phyloP scores from a whole-genome alignment of 2,888 invertebrate genomes.

The Noctua fimbriata region DNA sequence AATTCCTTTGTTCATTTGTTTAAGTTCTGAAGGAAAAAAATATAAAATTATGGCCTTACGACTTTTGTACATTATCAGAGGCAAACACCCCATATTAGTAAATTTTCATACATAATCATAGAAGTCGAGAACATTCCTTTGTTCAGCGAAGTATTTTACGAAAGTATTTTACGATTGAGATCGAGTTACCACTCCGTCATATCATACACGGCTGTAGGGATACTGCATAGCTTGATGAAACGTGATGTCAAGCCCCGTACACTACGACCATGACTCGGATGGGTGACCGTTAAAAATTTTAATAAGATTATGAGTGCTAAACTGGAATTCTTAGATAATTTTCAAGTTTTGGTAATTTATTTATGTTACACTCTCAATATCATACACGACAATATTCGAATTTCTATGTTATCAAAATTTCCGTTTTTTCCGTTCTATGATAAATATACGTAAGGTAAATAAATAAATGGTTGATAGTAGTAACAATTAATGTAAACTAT shows the following conservation, averaged over 20 bases:
- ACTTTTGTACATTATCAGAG: background rate
- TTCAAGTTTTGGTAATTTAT: too few species aligned
- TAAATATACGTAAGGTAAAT: background rate
- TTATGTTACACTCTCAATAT: too few species aligned
- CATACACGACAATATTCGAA: background rate
- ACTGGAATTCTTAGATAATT: too few species aligned
- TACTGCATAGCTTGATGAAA: background rate
- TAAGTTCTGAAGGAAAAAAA: background rate
- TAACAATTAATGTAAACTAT: background rate
- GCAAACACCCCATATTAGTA: background rate
- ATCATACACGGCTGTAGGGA: background rate
- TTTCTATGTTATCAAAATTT: background rate
- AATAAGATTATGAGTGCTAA: too few species aligned
- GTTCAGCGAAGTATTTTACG: conserved; percentile 1
- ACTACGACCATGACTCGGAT: background rate
- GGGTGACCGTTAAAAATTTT: background rate
- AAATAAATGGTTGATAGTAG: background rate
- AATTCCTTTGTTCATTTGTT: conserved; percentile 9
- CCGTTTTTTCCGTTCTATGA: background rate
- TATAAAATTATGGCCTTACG: too few species aligned
- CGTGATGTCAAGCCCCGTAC: background rate
- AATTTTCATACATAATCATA: background rate
- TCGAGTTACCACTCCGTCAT: background rate
- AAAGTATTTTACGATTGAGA: background rate
- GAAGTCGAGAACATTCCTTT: background rate